Evolutionary conservation across 1,140 invertebrate genomes (phyloP), one percentile per base, ranked within the genome.

Genomic region (Heliconius eleuchia): DNA sequence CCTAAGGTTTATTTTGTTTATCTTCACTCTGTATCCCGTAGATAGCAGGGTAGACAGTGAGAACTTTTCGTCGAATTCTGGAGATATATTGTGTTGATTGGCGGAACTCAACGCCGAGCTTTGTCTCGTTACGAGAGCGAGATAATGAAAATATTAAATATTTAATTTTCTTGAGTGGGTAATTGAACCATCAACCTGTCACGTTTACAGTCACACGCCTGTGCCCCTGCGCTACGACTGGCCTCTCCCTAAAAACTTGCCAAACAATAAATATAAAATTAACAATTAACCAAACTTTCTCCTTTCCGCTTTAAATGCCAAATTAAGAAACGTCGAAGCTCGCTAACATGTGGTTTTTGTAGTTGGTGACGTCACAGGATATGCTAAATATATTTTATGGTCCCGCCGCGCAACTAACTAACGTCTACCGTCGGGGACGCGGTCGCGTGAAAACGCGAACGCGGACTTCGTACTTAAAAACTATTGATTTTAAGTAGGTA

Each of bases 321-420:
- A 55, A 79, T 79, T 71, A 74, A 82, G 84, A 80, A 77, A 78
- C 80, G 82, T 81, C 78, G 72, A 79, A 79, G 79, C 74, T 70
- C 18, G 60, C 72, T 74, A 81, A 83, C 87, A 87, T 86, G 78
- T 89, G 88, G 84, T 82, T 86, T 85, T 85, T 84, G 80, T 72
- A 70, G 57, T 72, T 60, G 73, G 71, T 89, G 84, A 84, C 87
- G 84, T 83, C 82, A 87, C 83, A 83, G 87, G 85, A 87, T 86
- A 85, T 83, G 83, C 85, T 89, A 85, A 88, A 89, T 88, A 90
- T 87, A 88, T 88, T 86, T 87, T 81, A 85, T 83, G 80, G 74
- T 76, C 77, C 77, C 82, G 73, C 82, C 79, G 73, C 73, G 77
- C 77, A 81, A 78, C 76, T 80, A 85, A 79, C 73, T 80, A 79